Conservation (phyloP, 2,113 vertebrate genomes). For the Corvus moneduloides region DNA sequence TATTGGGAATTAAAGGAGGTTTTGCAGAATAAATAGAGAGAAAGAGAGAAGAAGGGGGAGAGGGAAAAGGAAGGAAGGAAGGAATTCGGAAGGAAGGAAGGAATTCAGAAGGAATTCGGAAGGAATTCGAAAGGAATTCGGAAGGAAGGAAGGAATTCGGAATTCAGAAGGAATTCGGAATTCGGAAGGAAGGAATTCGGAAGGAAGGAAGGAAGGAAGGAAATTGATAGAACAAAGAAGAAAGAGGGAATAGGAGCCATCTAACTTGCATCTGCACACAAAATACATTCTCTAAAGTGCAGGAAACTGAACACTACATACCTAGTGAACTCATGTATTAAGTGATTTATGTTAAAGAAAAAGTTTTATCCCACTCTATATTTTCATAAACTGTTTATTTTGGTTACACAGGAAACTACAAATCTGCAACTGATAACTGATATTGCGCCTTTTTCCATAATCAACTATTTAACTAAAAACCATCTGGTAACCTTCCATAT, state of each 20-base stretch:
- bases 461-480: conserved; percentile 9
- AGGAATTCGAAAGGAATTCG: neutral
- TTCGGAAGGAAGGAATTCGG: too few species aligned
- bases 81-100: neutral
- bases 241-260: neutral
- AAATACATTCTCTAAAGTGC: neutral
- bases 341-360: neutral
- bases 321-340: neutral
- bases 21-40: neutral
- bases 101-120: too few species aligned
- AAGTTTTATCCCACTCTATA: neutral
- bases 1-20: neutral
- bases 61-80: too few species aligned
- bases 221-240: neutral
- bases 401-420: neutral
- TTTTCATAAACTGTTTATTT: neutral
- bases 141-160: neutral
- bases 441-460: neutral
- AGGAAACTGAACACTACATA: neutral
- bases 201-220: neutral
- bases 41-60: too few species aligned
- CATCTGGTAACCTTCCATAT: neutral
- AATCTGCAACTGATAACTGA: neutral
- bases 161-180: too few species aligned
- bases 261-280: neutral